Base-by-base conservation (phyloP, 2,113 vertebrate species). In the Indicator maculatus region DNA sequence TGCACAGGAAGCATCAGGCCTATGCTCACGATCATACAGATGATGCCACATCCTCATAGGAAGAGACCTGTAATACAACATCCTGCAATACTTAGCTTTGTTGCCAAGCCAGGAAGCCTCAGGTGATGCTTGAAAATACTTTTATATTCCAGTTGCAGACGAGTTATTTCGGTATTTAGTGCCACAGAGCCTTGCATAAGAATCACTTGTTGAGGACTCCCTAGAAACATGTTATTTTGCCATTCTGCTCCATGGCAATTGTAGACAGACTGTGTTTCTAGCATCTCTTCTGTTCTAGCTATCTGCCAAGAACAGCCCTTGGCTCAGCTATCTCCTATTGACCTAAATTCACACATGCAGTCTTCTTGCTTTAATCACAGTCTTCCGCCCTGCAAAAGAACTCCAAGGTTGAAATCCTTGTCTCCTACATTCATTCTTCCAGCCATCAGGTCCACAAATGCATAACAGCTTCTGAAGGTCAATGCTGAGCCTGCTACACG, bases 1-100 rank as follows among this genome's bases (percentile, higher is more conserved):
- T 21, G 41, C 59, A 56, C 72, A 80, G 80, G 79, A 92, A 83
- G 55, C 72, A 53, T 4, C 67, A 92, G 59, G 21, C 17, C 71
- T 69, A 52, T 0, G 0, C 83, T 70, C 5, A 0, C 1, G 1
- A 9, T 69, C 59, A 24, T 0, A 6, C 6, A 44, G 39, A 73
- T 18, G 69, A 38, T 69, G 83, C 80, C 93, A 83, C 86, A 86
- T 88, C 77, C 89, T 83, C 73, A 11, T 7, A 89, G 65, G 44
- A 74, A 86, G 52, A 45, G 27, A 61, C 56, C 52, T 60, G 41
- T 31, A 11, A 8, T 18, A 66, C 21, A n/a, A 81, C 60, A 53
- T 87, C 61, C 78, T 2, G 1, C 50, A 38, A 5, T 15, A 20
- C 19, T 14, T 4, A 3, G n/a, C 70, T 89, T 18, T 38, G 77